These are phyloP conservation scores for Perca fluviatilis DNA, from an alignment of 2,113 vertebrate genomes.

Conservation along the genomic window DNA sequence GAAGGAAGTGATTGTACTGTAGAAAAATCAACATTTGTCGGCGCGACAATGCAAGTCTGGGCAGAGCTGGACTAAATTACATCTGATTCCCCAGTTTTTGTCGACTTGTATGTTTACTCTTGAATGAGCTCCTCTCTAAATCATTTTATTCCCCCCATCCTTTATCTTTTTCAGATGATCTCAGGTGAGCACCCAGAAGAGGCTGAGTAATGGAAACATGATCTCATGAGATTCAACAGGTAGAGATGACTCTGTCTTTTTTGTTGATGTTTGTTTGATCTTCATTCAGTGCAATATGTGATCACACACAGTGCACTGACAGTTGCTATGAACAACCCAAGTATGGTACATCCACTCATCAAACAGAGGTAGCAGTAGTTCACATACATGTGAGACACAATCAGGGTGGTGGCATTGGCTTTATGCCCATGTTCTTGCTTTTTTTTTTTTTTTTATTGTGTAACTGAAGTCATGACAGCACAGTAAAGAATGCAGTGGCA, in stretches of 20 bases:
- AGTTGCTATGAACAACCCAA: slow-evolving; percentile 46
- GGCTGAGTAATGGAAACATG: slow-evolving; percentile 62
- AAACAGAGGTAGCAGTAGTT: slow-evolving; percentile 31
- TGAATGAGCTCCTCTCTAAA: slow-evolving; percentile 31
- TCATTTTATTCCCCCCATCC: slow-evolving; percentile 35
- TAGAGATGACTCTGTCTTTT: slow-evolving; percentile 53
- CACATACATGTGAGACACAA: slow-evolving; percentile 34
- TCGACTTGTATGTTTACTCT: slow-evolving; percentile 11
- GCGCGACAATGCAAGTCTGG: slow-evolving; percentile 28
- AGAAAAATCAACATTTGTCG: slow-evolving; percentile 10
- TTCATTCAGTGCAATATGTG: slow-evolving; percentile 30
- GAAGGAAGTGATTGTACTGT: background rate
- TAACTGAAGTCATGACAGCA: slow-evolving; percentile 77
- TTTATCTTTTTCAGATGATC: slow-evolving; percentile 70
- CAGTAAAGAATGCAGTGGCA: slow-evolving; percentile 72
- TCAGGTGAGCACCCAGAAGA: slow-evolving; percentile 42
- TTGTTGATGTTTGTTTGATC: slow-evolving; percentile 29
- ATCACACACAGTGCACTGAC: slow-evolving; percentile 27
- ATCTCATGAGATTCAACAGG: slow-evolving; percentile 57
- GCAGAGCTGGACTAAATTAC: slow-evolving; percentile 25
- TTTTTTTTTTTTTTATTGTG: slow-evolving; percentile 54
- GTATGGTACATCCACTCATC: slow-evolving; percentile 20
- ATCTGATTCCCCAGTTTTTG: slow-evolving; percentile 24
- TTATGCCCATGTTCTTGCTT: slow-evolving; percentile 39
- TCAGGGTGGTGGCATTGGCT: slow-evolving; percentile 49